Percentiles rank a stretch among this genome's conserved stretches.
phyloP scores from a whole-genome alignment of 2,113 vertebrate genomes.

The Marcusenius ussheri region DNA sequence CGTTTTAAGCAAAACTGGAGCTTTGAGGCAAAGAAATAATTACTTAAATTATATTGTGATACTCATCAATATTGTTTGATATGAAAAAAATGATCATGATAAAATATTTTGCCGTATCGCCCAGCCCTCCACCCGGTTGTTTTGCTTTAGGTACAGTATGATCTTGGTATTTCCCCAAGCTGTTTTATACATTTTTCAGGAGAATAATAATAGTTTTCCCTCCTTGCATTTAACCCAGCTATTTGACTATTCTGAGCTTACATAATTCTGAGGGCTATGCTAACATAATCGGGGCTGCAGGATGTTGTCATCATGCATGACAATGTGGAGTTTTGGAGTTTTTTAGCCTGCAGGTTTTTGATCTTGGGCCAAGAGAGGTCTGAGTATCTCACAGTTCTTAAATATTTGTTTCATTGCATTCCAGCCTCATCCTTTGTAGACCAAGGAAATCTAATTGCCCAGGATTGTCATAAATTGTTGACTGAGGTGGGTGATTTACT shows the following conservation, averaged over 20 bases:
- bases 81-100: not conserved
- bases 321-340: not conserved
- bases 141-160: not conserved
- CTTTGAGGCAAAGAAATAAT: not conserved
- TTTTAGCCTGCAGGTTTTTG: not conserved
- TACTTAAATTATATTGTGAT: not conserved
- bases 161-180: not conserved
- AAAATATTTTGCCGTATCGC: not conserved
- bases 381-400: not conserved
- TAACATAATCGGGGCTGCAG: not conserved
- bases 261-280: not conserved
- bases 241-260: not conserved
- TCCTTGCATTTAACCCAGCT: not conserved
- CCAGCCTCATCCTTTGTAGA: not conserved
- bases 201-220: not conserved
- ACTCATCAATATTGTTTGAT: not conserved
- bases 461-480: not conserved
- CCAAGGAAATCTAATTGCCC: not conserved
- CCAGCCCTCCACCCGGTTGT: not conserved
- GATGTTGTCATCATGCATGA: not conserved
- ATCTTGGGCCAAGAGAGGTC: not conserved
- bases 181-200: not conserved
- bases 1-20: not conserved
- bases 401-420: not conserved
- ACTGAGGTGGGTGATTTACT: not conserved